Conservation (phyloP, 2,113 vertebrate species). For the Percopsis transmontana region DNA sequence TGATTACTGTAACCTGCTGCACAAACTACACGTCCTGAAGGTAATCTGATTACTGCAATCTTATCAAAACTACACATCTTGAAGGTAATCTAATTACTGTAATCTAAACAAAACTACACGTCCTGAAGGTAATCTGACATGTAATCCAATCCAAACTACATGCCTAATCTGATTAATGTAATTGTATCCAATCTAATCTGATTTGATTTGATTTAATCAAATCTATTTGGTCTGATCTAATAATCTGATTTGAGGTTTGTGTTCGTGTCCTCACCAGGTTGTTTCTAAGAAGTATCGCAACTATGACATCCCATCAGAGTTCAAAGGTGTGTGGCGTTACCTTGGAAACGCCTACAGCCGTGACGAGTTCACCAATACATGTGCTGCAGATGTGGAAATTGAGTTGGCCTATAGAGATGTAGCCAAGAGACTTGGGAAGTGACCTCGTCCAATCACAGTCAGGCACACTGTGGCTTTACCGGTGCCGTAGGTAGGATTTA, state of each 20-base stretch:
- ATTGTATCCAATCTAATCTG: too few relatives aligned
- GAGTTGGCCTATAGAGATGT: constrained; percentile 92
- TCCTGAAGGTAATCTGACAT: background rate
- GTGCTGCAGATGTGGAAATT: constrained; percentile 88
- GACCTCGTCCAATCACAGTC: constrained; percentile 12
- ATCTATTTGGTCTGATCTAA: background rate
- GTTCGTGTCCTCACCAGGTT: constrained; percentile 77
- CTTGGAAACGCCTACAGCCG: constrained; percentile 87
- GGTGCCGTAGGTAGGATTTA: too few relatives aligned
- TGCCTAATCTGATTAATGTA: too few relatives aligned
- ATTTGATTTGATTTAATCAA: too few relatives aligned
- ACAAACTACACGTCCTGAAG: too few relatives aligned
- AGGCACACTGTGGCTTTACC: background rate
- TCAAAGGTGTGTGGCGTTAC: constrained; percentile 89
- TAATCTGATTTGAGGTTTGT: background rate
- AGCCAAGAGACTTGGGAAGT: constrained; percentile 87
- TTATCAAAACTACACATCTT: constrained; percentile 97
- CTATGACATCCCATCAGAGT: constrained; percentile 89
- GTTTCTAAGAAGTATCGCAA: constrained; percentile 94
- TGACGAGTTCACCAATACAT: constrained; percentile 96
- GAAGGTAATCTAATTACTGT: constrained; percentile 80
- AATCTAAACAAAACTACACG: background rate
- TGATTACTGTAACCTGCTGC: constrained; percentile 3
- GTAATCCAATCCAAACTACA: too few relatives aligned
- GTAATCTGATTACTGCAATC: too few relatives aligned